phyloP scores from a whole-genome alignment of 2,797 vertebrate genomes.

The Pseudomugil tenellus region DNA sequence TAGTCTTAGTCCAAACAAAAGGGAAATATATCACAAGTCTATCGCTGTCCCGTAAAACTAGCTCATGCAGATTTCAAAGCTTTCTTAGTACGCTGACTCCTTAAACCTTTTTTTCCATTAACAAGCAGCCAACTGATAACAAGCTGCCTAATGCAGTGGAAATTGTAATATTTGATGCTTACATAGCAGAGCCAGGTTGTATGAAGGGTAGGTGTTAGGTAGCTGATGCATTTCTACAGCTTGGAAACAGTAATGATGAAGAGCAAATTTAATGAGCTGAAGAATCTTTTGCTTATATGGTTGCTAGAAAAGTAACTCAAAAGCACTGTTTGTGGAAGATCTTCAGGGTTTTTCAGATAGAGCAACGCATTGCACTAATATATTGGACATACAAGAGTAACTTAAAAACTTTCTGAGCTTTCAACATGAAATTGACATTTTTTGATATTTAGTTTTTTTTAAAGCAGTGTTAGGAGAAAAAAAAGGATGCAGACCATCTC shows the following conservation, averaged over 20 bases:
- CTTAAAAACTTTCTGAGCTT: background rate
- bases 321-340: background rate
- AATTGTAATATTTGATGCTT: background rate
- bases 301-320: background rate
- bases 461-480: background rate
- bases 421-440: background rate
- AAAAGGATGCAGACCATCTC: background rate
- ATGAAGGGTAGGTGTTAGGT: background rate
- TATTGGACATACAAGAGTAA: background rate
- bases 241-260: background rate
- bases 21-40: background rate
- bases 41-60: background rate
- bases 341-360: background rate
- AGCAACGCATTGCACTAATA: no score
- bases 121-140: background rate
- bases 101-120: background rate
- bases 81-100: background rate
- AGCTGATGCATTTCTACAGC: background rate
- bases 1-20: background rate
- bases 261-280: background rate
- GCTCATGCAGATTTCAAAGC: background rate
- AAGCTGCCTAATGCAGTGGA: background rate
- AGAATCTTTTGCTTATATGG: background rate
- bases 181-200: background rate
- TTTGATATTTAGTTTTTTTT: background rate